phyloP scores from a whole-genome alignment of 2,113 vertebrate genomes.

The Phalacrocorax aristotelis region DNA sequence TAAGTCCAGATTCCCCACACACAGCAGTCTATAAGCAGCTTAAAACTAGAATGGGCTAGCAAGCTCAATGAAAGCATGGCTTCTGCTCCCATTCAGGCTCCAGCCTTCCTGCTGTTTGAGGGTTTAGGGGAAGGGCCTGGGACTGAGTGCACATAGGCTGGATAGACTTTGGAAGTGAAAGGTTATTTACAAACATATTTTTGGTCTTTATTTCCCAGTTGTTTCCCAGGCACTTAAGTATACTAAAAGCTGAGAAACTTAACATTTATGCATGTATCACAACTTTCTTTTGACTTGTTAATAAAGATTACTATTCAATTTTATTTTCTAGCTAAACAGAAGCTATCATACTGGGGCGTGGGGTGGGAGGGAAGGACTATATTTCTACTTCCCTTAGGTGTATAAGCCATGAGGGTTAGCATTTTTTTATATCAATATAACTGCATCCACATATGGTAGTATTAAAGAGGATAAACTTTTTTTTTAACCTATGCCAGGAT shows the following conservation, averaged over 20 bases:
- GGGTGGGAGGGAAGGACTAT: fast-evolving
- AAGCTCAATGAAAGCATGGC: neutral
- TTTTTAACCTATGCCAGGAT: neutral
- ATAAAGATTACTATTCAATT: neutral
- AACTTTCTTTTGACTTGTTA: neutral
- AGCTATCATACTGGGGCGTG: neutral
- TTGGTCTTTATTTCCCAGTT: neutral
- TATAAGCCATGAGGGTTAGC: neutral
- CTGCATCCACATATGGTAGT: neutral
- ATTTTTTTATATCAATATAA: neutral
- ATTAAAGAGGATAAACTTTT: neutral
- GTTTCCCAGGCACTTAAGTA: neutral
- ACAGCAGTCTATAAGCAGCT: neutral
- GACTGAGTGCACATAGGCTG: fast-evolving
- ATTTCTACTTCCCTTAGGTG: neutral
- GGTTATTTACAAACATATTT: neutral
- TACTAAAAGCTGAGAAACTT: neutral
- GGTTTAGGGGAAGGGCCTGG: neutral
- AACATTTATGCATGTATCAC: neutral
- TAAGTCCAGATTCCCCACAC: neutral
- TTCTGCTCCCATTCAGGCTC: neutral
- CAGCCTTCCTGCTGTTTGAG: neutral
- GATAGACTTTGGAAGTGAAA: too few species aligned
- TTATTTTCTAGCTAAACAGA: neutral
- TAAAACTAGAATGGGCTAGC: neutral